Evolutionary conservation across 2,113 vertebrate genomes (phyloP), one percentile per base, ranked within the genome.

Genomic region (Brachypodius melanocephalos): DNA sequence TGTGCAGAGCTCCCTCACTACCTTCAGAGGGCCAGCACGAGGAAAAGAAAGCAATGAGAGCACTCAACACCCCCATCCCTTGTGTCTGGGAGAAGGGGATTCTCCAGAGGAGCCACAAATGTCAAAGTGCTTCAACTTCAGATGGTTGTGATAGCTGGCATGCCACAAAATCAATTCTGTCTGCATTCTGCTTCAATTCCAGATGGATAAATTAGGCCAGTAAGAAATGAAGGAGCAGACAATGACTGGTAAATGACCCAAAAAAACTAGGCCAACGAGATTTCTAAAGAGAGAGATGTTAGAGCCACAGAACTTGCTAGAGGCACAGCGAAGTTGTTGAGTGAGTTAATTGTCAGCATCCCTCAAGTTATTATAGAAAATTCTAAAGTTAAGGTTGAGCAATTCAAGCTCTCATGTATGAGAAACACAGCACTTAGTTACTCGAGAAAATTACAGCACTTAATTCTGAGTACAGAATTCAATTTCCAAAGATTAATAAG

Each of bases 401-500:
- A 92, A 88, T 80, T 88, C 85, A 90, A n/a, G 49, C 78, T 93
- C 78, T 89, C 82, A 90, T 67, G 59, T 71, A 88, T 62, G 34
- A 94, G 72, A 88, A 88, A 85, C 51, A 67, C 22, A 80, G 79
- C 90, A 94, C 79, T 94, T 69, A 89, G 25, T 95, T 83, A 87
- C 46, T 90, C 63, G 58, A 92, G 94, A 94, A 96, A 94, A 96
- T 95, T 88, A 76, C 58, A 92, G 75, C 82, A 93, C 90, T 96
- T 94, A 93, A 93, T 76, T 94, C 88, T 80, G 75, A 97, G 82
- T 68, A 88, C 79, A 90, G 79, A 93, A 80, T 95, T 94, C 86
- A 88, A 90, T 97, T 93, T 94, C 51, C 79, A 93, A 69, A 65
- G 51, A 96, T 93, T 94, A 94, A 90, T 77, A 96, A 94, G 81